A percentile compares a stretch with the other conserved stretches of the same genome.
These are phyloP conservation scores for Carduelis carduelis DNA, from an alignment of 2,797 vertebrate species.

Conservation along the genomic window DNA sequence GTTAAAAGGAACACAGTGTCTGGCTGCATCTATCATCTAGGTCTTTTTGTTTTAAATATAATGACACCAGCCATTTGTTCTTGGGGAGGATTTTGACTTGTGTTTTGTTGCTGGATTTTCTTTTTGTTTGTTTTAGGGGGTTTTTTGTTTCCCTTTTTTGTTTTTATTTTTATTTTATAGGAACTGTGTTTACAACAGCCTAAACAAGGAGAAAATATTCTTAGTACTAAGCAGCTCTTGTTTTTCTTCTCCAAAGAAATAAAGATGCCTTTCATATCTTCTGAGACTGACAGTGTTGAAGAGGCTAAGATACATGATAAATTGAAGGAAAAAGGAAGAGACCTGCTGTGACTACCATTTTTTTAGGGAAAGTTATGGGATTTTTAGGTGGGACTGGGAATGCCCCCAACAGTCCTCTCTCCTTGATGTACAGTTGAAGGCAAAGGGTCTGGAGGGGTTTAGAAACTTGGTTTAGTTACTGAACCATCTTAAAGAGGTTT, in stretches of 20 bases:
- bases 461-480: neutral
- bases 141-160: neutral
- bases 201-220: slow-evolving; percentile 1
- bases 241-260: neutral
- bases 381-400: neutral
- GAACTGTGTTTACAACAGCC: neutral
- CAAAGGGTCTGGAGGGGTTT: neutral
- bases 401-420: neutral
- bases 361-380: neutral
- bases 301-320: neutral
- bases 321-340: neutral
- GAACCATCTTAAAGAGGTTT: neutral
- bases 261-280: neutral
- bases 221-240: neutral
- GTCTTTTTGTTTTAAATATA: slow-evolving; percentile 4
- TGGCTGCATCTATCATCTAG: neutral
- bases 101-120: neutral
- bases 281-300: neutral
- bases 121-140: neutral
- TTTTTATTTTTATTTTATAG: neutral
- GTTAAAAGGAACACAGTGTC: slow-evolving; percentile 32
- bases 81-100: neutral
- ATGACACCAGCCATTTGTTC: neutral
- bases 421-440: neutral
- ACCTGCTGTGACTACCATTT: neutral